A percentile compares a stretch with the other conserved stretches of the same genome.
Conservation (phyloP, 2,888 invertebrate species). For the Ctena decussata region DNA sequence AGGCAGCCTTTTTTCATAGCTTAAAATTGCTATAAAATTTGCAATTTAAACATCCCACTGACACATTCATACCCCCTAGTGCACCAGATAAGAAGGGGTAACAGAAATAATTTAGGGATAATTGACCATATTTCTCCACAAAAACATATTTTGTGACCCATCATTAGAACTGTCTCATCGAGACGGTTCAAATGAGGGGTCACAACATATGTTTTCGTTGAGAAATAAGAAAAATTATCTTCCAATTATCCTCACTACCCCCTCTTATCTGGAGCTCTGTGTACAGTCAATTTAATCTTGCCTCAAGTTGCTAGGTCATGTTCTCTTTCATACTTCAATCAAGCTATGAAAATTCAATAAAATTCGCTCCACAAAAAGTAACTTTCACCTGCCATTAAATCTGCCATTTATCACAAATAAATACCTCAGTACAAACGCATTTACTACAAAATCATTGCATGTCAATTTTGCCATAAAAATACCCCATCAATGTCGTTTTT, state of each 20-base stretch:
- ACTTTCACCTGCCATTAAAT: conserved; percentile 3
- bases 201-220: too few relatives aligned
- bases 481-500: not conserved
- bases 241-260: not conserved
- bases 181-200: too few relatives aligned
- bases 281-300: not conserved
- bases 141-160: too few relatives aligned
- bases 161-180: too few relatives aligned
- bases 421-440: not conserved
- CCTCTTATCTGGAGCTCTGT: not conserved
- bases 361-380: not conserved
- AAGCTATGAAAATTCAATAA: not conserved
- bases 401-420: not conserved
- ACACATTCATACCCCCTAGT: too few relatives aligned
- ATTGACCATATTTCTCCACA: too few relatives aligned
- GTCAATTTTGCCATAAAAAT: conserved; percentile 4
- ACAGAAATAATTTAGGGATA: too few relatives aligned
- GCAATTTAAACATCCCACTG: too few relatives aligned
- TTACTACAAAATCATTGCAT: conserved; percentile 9
- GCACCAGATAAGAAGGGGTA: too few relatives aligned
- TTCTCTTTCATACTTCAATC: not conserved
- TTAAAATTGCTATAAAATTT: too few relatives aligned
- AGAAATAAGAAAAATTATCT: not conserved
- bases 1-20: too few relatives aligned
- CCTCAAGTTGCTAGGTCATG: not conserved